Evolutionary conservation across 2,113 vertebrate genomes (phyloP).

Genomic region (Columbina picui): DNA sequence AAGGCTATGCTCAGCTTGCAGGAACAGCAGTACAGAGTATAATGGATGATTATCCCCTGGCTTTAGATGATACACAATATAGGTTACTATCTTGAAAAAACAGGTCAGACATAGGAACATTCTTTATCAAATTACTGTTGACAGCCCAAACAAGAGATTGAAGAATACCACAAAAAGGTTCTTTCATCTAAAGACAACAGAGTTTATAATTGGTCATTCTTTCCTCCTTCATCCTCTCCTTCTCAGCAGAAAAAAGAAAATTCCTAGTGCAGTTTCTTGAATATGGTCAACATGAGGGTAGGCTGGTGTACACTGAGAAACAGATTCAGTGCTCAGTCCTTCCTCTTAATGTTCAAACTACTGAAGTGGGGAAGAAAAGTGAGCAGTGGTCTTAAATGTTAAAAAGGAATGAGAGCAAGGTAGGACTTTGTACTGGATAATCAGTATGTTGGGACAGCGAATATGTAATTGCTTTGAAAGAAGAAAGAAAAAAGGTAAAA

Average conservation of each 20-base stretch:
- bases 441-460: neutral
- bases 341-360: neutral
- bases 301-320: conserved; percentile 33
- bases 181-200: conserved; percentile 81
- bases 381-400: neutral
- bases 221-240: conserved; percentile 64
- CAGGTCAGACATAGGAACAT: conserved; percentile 78
- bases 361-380: neutral
- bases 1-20: conserved; percentile 56
- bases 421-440: neutral
- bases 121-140: conserved; percentile 83
- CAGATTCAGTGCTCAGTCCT: neutral
- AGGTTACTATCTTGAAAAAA: conserved; percentile 80
- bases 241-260: conserved; percentile 75
- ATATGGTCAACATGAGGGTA: conserved; percentile 50
- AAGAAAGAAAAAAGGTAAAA: neutral
- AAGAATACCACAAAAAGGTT: conserved; percentile 77
- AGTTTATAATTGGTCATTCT: conserved; percentile 82
- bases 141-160: conserved; percentile 81
- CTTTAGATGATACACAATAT: conserved; percentile 73
- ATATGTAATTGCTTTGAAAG: neutral
- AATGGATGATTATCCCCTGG: conserved; percentile 60
- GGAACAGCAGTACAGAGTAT: conserved; percentile 32
- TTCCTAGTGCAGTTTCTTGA: conserved; percentile 73
- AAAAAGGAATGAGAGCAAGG: neutral